phyloP scores from a whole-genome alignment of 2,113 vertebrate species.

The Lepus europaeus region DNA sequence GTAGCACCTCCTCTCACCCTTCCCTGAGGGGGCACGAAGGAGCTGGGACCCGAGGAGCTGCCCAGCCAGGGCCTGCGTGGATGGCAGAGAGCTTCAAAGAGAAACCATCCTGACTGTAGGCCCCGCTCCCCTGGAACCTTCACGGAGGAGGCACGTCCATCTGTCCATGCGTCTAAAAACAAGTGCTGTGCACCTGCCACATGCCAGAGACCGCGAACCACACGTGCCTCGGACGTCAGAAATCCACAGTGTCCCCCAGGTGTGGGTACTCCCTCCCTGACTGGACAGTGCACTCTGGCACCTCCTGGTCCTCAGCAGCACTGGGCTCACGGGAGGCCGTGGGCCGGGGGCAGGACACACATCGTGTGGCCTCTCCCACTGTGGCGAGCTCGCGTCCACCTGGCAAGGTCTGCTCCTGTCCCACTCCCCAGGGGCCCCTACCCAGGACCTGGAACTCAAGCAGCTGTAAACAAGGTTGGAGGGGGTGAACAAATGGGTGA shows the following conservation, averaged over 20 bases:
- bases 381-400: background rate
- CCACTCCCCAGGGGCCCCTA: too few relatives aligned
- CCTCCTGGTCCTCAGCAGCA: background rate
- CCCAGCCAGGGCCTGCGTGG: background rate
- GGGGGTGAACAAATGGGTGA: background rate
- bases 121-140: background rate
- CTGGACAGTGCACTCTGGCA: background rate
- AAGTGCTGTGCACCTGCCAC: background rate
- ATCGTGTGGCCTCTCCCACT: background rate
- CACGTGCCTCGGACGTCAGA: background rate
- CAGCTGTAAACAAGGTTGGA: background rate
- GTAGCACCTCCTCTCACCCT: too few relatives aligned
- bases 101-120: background rate
- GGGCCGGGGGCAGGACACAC: background rate
- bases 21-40: background rate
- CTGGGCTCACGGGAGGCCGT: background rate
- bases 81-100: background rate
- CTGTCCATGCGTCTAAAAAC: background rate
- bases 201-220: background rate
- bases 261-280: background rate
- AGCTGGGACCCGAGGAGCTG: background rate
- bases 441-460: background rate
- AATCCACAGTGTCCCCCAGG: background rate
- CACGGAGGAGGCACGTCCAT: background rate
- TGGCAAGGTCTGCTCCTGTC: background rate